Evolutionary conservation across 35 echinoderm and acorn worm species (phyloP).

Genomic region (Acanthaster planci): DNA sequence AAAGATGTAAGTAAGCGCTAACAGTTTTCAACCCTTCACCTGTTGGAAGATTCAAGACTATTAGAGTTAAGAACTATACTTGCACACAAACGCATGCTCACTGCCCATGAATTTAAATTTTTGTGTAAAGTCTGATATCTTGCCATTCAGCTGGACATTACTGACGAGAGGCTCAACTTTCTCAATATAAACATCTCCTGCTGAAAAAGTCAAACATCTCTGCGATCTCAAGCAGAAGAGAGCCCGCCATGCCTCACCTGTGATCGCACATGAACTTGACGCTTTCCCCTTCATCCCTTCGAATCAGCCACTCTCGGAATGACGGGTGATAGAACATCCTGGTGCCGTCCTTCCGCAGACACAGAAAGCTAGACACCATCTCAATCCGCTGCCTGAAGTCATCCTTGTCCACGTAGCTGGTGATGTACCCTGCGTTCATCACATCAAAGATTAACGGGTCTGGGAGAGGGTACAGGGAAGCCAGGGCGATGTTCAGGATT

Average conservation of each 20-base stretch:
- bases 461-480: conserved; percentile 77
- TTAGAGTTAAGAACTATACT: too few relatives aligned
- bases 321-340: conserved; percentile 99
- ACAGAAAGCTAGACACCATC: conserved; percentile 70
- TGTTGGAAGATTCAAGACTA: too few relatives aligned
- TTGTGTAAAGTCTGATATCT: neutral
- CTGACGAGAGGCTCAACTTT: too few relatives aligned
- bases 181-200: too few relatives aligned
- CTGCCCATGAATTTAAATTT: neutral
- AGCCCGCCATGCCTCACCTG: conserved; percentile 59
- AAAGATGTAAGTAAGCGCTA: too few relatives aligned
- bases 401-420: conserved; percentile 59
- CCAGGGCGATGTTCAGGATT: conserved; percentile 79
- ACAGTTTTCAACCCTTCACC: too few relatives aligned
- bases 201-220: too few relatives aligned
- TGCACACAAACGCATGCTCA: too few relatives aligned
- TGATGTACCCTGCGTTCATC: conserved; percentile 78
- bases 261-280: conserved; percentile 97
- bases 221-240: neutral
- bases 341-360: conserved; percentile 69
- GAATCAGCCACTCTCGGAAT: conserved; percentile 97
- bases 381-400: conserved; percentile 78
- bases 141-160: neutral
- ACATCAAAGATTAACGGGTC: conserved; percentile 77
- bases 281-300: conserved; percentile 92